Evolutionary conservation across 2,113 vertebrate species (phyloP).

Genomic region (Rhea americana): DNA sequence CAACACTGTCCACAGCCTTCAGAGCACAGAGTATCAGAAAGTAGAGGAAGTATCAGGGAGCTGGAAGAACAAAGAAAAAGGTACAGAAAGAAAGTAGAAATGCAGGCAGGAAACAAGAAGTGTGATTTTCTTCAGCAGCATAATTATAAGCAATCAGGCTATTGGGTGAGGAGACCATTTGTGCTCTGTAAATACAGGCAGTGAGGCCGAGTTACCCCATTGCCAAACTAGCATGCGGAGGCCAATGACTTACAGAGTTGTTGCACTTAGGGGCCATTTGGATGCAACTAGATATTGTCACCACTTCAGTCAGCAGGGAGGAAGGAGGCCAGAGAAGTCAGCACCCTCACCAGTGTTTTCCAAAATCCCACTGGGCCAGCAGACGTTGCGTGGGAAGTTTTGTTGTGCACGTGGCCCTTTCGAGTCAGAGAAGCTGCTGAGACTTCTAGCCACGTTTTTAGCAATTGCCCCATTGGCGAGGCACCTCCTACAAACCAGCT

Average conservation of each 20-base stretch:
- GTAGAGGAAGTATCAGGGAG: not conserved
- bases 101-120: not conserved
- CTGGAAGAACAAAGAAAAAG: not conserved
- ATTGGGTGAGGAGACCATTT: not conserved
- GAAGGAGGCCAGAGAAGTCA: fast-evolving
- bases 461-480: not conserved
- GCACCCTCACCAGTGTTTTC: not conserved
- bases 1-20: fast-evolving
- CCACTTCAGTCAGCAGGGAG: not conserved
- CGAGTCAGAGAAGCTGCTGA: not conserved
- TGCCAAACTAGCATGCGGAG: not conserved
- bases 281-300: not conserved
- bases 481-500: not conserved
- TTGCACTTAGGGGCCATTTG: not conserved
- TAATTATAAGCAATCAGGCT: fast-evolving
- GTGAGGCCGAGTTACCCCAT: not conserved
- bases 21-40: not conserved
- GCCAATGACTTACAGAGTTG: not conserved
- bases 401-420: not conserved
- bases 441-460: not conserved
- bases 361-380: fast-evolving
- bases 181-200: not conserved
- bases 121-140: fast-evolving
- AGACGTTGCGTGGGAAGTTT: fast-evolving
- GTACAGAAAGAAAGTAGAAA: not conserved